These are phyloP conservation scores for Cyanoramphus novaezelandiae DNA, from an alignment of 2,113 vertebrate genomes.

Conservation along the genomic window DNA sequence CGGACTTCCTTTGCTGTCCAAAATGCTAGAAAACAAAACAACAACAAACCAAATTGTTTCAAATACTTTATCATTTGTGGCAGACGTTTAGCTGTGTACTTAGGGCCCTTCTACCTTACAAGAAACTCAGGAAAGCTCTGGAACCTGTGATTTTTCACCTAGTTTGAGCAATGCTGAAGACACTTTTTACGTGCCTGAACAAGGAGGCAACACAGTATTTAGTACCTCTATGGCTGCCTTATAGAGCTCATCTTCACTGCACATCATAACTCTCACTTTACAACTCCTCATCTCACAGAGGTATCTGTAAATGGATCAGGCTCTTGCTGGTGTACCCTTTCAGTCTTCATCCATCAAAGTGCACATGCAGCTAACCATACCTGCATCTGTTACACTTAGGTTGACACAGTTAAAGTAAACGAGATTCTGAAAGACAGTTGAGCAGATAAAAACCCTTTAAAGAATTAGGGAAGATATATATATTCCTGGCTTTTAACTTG, in stretches of 20 bases:
- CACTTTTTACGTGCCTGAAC: not conserved
- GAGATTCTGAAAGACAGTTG: not conserved
- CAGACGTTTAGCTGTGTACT: not conserved
- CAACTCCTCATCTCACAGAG: not conserved
- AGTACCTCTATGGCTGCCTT: not conserved
- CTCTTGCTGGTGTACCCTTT: not conserved
- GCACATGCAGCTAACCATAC: not conserved
- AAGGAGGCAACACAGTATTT: not conserved
- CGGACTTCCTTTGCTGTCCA: not conserved
- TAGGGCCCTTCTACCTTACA: not conserved
- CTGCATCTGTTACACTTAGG: not conserved
- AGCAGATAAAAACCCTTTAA: not conserved
- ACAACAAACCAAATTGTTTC: not conserved
- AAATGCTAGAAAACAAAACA: not conserved
- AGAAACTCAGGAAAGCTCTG: not conserved
- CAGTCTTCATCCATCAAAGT: not conserved
- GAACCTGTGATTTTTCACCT: not conserved
- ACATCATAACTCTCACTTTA: not conserved
- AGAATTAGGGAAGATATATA: not conserved
- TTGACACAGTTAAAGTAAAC: not conserved
- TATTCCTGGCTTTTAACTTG: not conserved
- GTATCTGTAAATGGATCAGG: not conserved
- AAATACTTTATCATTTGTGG: not conserved
- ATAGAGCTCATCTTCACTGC: not conserved
- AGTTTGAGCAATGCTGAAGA: not conserved